Base-by-base conservation (phyloP, 2,888 invertebrate genomes). In the Pandemis cinnamomeana region DNA sequence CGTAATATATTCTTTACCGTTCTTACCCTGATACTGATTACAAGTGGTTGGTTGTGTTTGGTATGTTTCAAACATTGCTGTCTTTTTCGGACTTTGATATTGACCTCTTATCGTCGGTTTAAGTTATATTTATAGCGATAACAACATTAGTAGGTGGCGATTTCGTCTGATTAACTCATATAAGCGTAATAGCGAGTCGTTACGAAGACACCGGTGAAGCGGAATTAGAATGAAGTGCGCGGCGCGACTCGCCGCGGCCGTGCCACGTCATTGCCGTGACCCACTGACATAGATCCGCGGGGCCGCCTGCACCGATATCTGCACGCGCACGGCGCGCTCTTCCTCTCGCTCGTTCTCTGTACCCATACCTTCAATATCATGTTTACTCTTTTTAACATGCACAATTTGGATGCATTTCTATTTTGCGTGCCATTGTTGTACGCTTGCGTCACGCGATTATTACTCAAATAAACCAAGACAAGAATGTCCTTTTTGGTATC, bases 241-340 rank as follows among this genome's bases (percentile, higher is more conserved):
- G 88, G 83, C 80, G 85, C 86, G 84, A 85, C 84, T 88, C 89
- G 89, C 88, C 87, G 92, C 92, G 92, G 90, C 93, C 94, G 90
- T 92, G 94, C 94, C 92, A 93, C 94, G 94, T 94, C 95, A 95
- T 95, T 95, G 95, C 93, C 94, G 94, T 95, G 96, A 95, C 95
- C 96, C 94, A 96, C 95, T 95, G 95, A 95, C 96, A 95, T 90
- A 95, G 95, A 92, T 96, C 93, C 92, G 92, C 93, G 93, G 95
- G 94, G 95, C 95, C 93, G 93, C 92, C 90, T 92, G 93, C 93
- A 90, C 89, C 91, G 91, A 91, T 91, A 91, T 90, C 91, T 91
- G 91, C 91, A 92, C 91, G 91, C 91, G 88, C 87, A 53, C 67
- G 42, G 78, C 89, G 87, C 87, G 86, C 87, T 88, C 89, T 89